Conservation (phyloP, 1,140 invertebrate genomes). For the Drosophila pallidifrons region DNA sequence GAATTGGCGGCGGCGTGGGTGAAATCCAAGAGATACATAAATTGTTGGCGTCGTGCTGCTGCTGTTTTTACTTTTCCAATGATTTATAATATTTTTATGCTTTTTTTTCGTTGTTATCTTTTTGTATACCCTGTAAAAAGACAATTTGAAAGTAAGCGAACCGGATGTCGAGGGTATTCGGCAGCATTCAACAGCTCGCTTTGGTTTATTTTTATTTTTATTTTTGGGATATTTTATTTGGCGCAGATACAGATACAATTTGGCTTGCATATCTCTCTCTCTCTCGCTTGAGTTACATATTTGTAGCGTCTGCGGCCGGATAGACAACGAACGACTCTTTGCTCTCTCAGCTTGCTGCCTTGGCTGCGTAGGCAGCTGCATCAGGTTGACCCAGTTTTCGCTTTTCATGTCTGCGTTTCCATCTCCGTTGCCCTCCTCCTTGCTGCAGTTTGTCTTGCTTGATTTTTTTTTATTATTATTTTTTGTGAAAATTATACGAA, state of each 20-base stretch:
- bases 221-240: slow-evolving; percentile 35
- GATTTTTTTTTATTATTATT: too few species aligned
- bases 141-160: not conserved
- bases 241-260: slow-evolving; percentile 64
- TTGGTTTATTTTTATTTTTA: slow-evolving; percentile 21
- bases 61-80: slow-evolving; percentile 79
- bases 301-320: slow-evolving; percentile 68
- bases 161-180: slow-evolving; percentile 26
- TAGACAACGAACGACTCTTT: slow-evolving; percentile 46
- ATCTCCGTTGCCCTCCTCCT: not conserved
- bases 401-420: slow-evolving; percentile 65
- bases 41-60: slow-evolving; percentile 74
- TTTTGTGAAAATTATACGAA: slow-evolving; percentile 77
- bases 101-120: slow-evolving; percentile 35
- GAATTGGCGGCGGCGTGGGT: slow-evolving; percentile 65
- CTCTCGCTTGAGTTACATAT: slow-evolving; percentile 61
- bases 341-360: slow-evolving; percentile 11
- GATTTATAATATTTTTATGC: slow-evolving; percentile 49
- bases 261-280: slow-evolving; percentile 67
- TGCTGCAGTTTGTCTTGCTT: slow-evolving; percentile 36
- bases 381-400: slow-evolving; percentile 82
- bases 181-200: not conserved
- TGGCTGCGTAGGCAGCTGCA: slow-evolving; percentile 73
- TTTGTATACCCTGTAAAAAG: slow-evolving; percentile 19
- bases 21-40: slow-evolving; percentile 75